A percentile compares a stretch with the other conserved stretches of the same genome.
Conservation (phyloP, 2,888 invertebrate genomes). For the Perizoma flavofasciatum region DNA sequence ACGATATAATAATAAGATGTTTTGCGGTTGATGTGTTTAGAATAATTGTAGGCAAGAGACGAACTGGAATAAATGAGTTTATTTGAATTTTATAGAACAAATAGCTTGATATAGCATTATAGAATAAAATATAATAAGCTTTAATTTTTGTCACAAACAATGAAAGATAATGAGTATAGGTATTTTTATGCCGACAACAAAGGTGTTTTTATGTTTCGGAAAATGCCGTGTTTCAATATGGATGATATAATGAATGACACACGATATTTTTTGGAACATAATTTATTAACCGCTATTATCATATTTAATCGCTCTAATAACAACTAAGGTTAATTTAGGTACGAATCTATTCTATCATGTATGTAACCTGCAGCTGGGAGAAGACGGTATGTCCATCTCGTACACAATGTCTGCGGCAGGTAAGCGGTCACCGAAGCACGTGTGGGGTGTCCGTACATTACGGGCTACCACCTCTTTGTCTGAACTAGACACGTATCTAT, state of each 20-base stretch:
- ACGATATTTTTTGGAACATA: no score
- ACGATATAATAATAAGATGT: slow-evolving; percentile 41
- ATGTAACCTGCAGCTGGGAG: slow-evolving; percentile 11
- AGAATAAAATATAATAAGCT: no score
- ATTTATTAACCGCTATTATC: no score
- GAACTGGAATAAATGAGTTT: no score
- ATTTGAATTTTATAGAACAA: no score
- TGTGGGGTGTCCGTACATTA: slow-evolving; percentile 27
- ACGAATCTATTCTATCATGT: neutral
- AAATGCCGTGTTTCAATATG: no score
- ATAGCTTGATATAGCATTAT: no score
- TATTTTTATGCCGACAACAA: no score
- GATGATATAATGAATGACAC: no score
- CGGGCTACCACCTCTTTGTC: slow-evolving; percentile 27
- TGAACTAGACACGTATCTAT: slow-evolving; percentile 11
- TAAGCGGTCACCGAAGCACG: slow-evolving; percentile 31
- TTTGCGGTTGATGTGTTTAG: slow-evolving; percentile 24
- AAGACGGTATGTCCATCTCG: slow-evolving; percentile 27
- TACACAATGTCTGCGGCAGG: slow-evolving; percentile 30
- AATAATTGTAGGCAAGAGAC: slow-evolving; percentile 5
- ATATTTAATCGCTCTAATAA: neutral
- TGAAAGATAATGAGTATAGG: no score
- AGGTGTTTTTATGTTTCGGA: no score
- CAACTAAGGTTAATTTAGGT: neutral
- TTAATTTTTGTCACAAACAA: no score